Evolutionary conservation across 2,797 vertebrate genomes (phyloP).

Genomic region (Gymnoscopelus braueri): DNA sequence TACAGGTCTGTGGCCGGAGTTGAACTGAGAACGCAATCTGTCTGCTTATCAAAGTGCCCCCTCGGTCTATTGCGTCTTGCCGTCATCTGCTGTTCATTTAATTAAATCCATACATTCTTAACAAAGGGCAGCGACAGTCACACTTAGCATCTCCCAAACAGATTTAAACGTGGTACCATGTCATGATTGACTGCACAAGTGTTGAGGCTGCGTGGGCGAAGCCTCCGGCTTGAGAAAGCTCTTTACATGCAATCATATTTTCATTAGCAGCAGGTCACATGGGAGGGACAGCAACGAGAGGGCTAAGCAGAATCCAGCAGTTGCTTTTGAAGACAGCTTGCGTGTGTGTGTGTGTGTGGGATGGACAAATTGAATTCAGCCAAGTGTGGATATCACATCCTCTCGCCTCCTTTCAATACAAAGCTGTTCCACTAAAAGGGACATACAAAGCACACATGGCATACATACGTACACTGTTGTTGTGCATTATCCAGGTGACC

Average conservation of each 20-base stretch:
- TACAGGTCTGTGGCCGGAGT: neutral
- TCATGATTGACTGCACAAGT: constrained; percentile 26
- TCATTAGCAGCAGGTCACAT: constrained; percentile 36
- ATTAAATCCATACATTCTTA: constrained; percentile 27
- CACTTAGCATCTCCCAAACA: constrained; percentile 13
- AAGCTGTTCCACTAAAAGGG: neutral
- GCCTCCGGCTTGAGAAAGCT: constrained; percentile 35
- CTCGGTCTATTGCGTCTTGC: no score
- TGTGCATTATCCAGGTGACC: constrained; percentile 9
- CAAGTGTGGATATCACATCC: constrained; percentile 21
- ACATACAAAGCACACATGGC: constrained; percentile 15
- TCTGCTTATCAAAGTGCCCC: neutral
- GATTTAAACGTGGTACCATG: constrained; percentile 23
- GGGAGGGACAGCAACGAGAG: constrained; percentile 15
- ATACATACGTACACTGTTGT: constrained; percentile 3
- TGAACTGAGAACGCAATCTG: no score
- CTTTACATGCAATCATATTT: constrained; percentile 49
- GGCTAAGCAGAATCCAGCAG: constrained; percentile 14
- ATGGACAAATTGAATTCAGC: constrained; percentile 31
- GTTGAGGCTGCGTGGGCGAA: constrained; percentile 28
- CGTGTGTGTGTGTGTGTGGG: neutral
- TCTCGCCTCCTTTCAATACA: constrained; percentile 22
- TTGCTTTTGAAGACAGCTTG: neutral
- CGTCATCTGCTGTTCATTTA: constrained; percentile 25
- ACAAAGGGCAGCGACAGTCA: constrained; percentile 19